Evolutionary conservation across 2,113 vertebrate species (phyloP), one percentile per base, ranked within the genome.

Genomic region (Embiotoca jacksoni): DNA sequence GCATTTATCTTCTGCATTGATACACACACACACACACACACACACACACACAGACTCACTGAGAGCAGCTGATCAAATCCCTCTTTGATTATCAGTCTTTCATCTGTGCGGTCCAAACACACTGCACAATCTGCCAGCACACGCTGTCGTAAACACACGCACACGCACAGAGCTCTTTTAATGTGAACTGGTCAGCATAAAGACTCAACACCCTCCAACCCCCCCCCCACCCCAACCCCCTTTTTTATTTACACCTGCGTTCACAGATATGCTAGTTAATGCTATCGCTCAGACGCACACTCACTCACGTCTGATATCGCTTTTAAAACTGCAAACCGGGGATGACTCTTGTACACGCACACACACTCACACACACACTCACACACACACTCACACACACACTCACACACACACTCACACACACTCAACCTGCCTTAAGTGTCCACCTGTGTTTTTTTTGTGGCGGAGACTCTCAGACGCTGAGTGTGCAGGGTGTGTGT

Each of bases 81-180:
- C 72, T 55, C 59, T 94, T 92, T 93, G 89, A 92, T 90, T 85
- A 88, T 83, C 66, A 67, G 64, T 30, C 79, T 91, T 93, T 92
- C 79, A 91, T 93, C 87, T 76, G 77, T 56, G 78, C 80, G 66
- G 71, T 72, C 86, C 69, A 67, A 72, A 85, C 75, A 88, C 75
- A 85, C 23, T 23, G 23, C 72, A 84, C 70, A 75, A 67, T 81
- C 78, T 84, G 77, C 58, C 62, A 53, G 69, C 72, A 41, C 54
- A 39, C 49, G 1, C 23, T 23, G 23, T 23, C 23, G 23, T 23
- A 23, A 37, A 36, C 72, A 52, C 71, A 70, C 65, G 56, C 76
- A 54, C 66, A 62, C 70, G 46, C 79, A 77, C 39, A 56, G 66
- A 50, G 47, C 37, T 59, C 80, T 79, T 23, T 65, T 68, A 55